A percentile compares a stretch with the other conserved stretches of the same genome.
Conservation (phyloP, 1,140 invertebrate genomes). For the Varroa destructor region DNA sequence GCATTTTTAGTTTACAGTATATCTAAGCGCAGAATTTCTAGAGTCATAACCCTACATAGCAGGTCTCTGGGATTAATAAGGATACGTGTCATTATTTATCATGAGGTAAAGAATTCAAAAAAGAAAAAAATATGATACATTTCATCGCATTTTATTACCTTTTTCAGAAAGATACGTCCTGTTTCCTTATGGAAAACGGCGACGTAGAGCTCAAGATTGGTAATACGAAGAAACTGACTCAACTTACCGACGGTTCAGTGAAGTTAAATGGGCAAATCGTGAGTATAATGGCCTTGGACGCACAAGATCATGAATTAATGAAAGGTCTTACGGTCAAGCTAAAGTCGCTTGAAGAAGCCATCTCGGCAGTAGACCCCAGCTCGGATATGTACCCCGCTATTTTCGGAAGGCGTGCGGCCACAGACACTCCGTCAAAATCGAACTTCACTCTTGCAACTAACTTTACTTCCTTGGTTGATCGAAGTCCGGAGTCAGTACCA, state of each 20-base stretch:
- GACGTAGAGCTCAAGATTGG: slow-evolving; percentile 11
- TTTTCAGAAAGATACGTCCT: background rate
- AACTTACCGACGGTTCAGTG: background rate
- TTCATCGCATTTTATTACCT: background rate
- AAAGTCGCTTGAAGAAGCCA: slow-evolving; percentile 5
- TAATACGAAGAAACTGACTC: background rate
- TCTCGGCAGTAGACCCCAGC: slow-evolving; percentile 13
- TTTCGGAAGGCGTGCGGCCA: background rate
- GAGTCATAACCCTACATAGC: too few relatives aligned
- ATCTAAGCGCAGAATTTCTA: too few relatives aligned
- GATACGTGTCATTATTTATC: too few relatives aligned
- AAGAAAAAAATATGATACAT: too few relatives aligned
- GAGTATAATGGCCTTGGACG: background rate
- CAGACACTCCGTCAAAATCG: slow-evolving; percentile 1
- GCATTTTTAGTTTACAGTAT: too few relatives aligned
- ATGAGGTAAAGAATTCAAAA: too few relatives aligned
- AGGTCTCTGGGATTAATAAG: too few relatives aligned
- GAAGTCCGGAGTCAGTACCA: slow-evolving; percentile 17
- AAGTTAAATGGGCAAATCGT: slow-evolving; percentile 14
- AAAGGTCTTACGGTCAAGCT: background rate
- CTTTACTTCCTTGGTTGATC: slow-evolving; percentile 7
- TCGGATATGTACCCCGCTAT: slow-evolving; percentile 23
- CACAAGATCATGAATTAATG: background rate
- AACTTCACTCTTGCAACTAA: slow-evolving; percentile 8
- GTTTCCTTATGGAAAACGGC: slow-evolving; percentile 15